Conservation (phyloP, 2,888 invertebrate species). For the Phaedon cochleariae region DNA sequence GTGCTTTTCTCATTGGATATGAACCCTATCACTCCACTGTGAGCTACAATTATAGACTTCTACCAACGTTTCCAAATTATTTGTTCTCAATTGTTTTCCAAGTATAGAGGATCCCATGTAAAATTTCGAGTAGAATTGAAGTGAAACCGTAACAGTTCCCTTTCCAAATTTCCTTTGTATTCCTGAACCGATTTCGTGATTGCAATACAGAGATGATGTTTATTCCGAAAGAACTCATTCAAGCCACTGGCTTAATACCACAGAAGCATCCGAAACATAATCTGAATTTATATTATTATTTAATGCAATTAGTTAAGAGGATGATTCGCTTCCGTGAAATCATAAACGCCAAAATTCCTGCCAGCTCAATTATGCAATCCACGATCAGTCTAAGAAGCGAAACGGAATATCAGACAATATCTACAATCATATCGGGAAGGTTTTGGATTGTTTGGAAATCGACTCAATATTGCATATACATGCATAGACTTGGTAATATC, state of each 20-base stretch:
- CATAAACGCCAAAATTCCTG: constrained; percentile 1
- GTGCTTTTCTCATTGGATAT: no score
- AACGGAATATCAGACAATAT: constrained; percentile 13
- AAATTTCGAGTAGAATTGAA: no score
- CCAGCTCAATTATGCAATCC: constrained; percentile 8
- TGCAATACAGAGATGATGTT: background rate
- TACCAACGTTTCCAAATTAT: no score
- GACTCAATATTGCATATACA: constrained; percentile 14
- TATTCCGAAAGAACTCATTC: background rate
- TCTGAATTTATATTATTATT: constrained; percentile 9
- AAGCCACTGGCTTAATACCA: background rate
- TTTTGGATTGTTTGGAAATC: constrained; percentile 3
- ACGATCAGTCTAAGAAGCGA: background rate
- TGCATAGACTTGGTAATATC: background rate
- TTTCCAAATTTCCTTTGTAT: background rate
- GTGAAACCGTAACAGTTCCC: no score
- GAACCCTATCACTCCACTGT: no score
- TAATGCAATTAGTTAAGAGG: constrained; percentile 13
- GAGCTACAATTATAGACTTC: no score
- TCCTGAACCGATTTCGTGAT: background rate
- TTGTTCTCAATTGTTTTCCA: no score
- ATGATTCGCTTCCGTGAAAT: background rate
- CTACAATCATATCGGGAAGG: constrained; percentile 12
- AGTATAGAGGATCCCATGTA: no score
- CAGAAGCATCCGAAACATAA: constrained; percentile 1